These are phyloP conservation scores for Halyomorpha halys DNA, from an alignment of 1,140 invertebrate genomes.

Conservation along the genomic window DNA sequence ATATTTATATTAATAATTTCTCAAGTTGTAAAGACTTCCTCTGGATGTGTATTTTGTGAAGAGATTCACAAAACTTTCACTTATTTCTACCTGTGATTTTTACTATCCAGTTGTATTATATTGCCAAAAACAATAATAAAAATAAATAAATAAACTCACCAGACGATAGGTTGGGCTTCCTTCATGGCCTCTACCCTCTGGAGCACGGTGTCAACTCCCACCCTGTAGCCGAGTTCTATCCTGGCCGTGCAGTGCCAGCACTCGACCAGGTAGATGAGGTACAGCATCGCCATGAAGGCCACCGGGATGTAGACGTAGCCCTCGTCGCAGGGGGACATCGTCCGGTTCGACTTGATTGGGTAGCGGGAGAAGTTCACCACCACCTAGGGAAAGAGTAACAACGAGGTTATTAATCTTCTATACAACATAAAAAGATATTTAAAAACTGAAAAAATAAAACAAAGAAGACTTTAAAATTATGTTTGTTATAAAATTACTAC, in stretches of 20 bases:
- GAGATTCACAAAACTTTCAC: too few relatives aligned
- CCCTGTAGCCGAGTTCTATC: constrained; percentile 49
- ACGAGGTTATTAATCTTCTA: too few relatives aligned
- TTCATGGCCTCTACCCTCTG: constrained; percentile 57
- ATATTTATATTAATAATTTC: too few relatives aligned
- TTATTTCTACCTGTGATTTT: too few relatives aligned
- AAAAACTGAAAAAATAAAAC: too few relatives aligned
- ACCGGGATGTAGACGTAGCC: constrained; percentile 79
- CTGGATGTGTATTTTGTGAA: too few relatives aligned
- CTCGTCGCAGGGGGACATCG: constrained; percentile 67
- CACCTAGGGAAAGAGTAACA: constrained; percentile 36
- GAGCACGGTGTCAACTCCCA: constrained; percentile 54
- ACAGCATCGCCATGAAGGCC: constrained; percentile 68
- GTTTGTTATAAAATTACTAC: too few relatives aligned
- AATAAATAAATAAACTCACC: constrained; percentile 37
- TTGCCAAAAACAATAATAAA: background rate
- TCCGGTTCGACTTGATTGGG: constrained; percentile 49
- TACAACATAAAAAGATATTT: too few relatives aligned
- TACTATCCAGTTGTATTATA: too few relatives aligned
- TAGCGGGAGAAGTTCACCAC: constrained; percentile 51
- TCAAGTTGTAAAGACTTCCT: too few relatives aligned
- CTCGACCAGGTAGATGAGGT: constrained; percentile 74
- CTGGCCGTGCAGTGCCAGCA: constrained; percentile 69
- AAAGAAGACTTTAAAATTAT: too few relatives aligned
- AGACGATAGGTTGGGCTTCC: constrained; percentile 63